Percentiles rank a stretch among this genome's conserved stretches.
Evolutionary conservation across 2,888 invertebrate genomes (phyloP).

Genomic region (Phortica okadai): DNA sequence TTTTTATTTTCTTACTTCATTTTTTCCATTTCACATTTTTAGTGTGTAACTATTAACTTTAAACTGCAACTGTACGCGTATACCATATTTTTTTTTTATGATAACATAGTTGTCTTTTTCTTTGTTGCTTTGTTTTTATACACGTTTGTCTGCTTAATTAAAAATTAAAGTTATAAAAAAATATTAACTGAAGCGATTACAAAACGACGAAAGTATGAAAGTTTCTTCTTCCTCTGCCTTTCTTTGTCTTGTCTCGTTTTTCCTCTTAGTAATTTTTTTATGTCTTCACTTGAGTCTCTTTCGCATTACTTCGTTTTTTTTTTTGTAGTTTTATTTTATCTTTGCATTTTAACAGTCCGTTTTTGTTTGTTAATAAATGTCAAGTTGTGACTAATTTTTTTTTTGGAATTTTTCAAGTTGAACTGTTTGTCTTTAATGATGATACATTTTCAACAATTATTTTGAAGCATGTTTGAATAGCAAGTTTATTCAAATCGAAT

Average conservation of each 20-base stretch:
- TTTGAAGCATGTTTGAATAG: too few species aligned
- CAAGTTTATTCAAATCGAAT: too few species aligned
- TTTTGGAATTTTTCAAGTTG: slow-evolving; percentile 23
- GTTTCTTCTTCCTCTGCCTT: not conserved
- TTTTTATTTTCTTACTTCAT: not conserved
- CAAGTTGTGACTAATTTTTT: slow-evolving; percentile 9
- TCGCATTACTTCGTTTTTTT: not conserved
- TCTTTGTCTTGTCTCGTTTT: not conserved
- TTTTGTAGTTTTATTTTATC: not conserved
- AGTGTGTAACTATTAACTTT: not conserved
- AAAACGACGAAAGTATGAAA: slow-evolving; percentile 11
- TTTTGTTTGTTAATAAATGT: not conserved
- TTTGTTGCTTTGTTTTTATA: not conserved
- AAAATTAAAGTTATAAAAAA: slow-evolving; percentile 10
- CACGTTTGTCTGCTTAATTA: slow-evolving; percentile 15
- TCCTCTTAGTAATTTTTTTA: not conserved
- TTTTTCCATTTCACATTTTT: not conserved
- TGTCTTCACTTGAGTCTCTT: not conserved
- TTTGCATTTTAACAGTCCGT: not conserved
- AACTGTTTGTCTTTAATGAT: too few species aligned
- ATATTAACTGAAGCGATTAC: not conserved
- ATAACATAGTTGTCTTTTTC: not conserved
- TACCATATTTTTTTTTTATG: not conserved
- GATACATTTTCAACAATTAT: too few species aligned
- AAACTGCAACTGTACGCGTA: not conserved